Conservation (phyloP, 2,797 vertebrate genomes). For the Lacerta agilis region DNA sequence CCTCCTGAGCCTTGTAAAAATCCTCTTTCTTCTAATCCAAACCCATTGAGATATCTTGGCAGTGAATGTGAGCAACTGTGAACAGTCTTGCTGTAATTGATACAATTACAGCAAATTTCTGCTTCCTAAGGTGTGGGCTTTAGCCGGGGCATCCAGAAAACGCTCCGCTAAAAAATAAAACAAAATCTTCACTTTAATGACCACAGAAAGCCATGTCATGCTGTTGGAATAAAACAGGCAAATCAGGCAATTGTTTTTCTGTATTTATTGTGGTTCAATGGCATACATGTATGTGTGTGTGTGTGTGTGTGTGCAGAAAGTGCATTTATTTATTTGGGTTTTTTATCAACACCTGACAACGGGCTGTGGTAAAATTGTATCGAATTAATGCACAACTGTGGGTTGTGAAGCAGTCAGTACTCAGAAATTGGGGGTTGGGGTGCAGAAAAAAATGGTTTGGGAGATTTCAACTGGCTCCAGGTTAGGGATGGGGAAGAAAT, state of each 20-base stretch:
- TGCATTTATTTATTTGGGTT: neutral
- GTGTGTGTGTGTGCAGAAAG: neutral
- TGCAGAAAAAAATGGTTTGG: neutral
- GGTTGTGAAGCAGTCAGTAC: neutral
- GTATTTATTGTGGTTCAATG: neutral
- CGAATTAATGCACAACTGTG: neutral
- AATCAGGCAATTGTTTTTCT: neutral
- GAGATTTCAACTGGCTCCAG: neutral
- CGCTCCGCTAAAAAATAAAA: conserved; percentile 32
- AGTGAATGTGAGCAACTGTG: conserved; percentile 63
- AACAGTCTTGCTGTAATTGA: conserved; percentile 67
- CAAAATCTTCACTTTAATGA: conserved; percentile 20
- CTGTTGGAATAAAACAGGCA: neutral
- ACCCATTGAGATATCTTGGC: conserved; percentile 55
- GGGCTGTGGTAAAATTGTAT: neutral
- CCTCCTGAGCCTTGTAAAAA: conserved; percentile 41
- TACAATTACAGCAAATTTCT: conserved; percentile 61
- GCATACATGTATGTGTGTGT: neutral
- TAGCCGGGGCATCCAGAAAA: conserved; percentile 53
- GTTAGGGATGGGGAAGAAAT: neutral
- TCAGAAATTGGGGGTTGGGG: neutral
- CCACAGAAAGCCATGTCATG: neutral
- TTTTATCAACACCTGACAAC: neutral
- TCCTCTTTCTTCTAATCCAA: conserved; percentile 60
- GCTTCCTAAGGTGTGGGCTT: conserved; percentile 65